Percentiles rank a stretch among this genome's conserved stretches.
These are phyloP conservation scores for Turnix velox DNA, from an alignment of 2,113 vertebrate genomes.

Conservation along the genomic window DNA sequence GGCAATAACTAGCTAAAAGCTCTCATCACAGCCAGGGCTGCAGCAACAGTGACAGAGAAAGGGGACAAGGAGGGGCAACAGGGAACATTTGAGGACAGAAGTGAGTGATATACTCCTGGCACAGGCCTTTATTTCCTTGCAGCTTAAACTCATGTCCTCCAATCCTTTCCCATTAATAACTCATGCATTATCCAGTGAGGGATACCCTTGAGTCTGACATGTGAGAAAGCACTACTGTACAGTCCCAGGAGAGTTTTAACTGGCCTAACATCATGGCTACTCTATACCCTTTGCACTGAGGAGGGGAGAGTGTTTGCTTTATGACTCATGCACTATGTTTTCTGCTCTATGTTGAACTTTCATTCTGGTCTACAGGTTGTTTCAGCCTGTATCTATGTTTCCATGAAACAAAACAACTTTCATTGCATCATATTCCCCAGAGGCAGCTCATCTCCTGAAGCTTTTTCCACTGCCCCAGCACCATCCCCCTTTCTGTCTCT, in stretches of 20 bases:
- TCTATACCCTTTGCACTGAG: not conserved
- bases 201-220: not conserved
- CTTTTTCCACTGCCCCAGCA: not conserved
- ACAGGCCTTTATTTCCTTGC: not conserved
- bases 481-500: not conserved
- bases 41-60: rapidly evolving
- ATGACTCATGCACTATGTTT: not conserved
- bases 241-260: not conserved
- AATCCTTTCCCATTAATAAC: not conserved
- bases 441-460: not conserved
- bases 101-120: rapidly evolving
- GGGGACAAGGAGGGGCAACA: rapidly evolving
- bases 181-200: not conserved
- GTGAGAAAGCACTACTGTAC: not conserved
- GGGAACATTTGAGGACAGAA: not conserved
- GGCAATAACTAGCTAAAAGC: not conserved
- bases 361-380: not conserved
- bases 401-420: not conserved
- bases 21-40: not conserved
- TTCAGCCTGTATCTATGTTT: not conserved
- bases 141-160: not conserved
- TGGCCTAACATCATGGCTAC: not conserved
- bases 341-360: not conserved
- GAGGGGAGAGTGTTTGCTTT: not conserved
- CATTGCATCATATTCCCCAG: not conserved